Percentiles rank a stretch among this genome's conserved stretches.
Conservation (phyloP, 2,113 vertebrate species). For the Phocoena sinus region DNA sequence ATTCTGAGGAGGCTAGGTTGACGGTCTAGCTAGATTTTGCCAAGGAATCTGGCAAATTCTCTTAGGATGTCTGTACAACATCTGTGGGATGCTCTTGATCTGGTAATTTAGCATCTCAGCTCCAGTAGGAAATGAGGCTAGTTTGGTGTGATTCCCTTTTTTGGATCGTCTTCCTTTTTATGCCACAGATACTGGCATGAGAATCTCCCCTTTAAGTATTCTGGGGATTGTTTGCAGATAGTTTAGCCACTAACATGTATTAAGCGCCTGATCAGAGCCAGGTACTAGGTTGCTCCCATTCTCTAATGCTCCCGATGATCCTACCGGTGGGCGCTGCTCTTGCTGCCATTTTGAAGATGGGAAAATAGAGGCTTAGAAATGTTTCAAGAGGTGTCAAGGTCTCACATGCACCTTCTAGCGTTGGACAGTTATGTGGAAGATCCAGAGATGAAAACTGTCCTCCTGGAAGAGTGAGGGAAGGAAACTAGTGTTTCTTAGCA, state of each 20-base stretch:
- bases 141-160: background rate
- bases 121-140: background rate
- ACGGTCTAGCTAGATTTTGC: background rate
- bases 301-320: background rate
- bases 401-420: background rate
- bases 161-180: background rate
- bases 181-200: background rate
- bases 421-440: background rate
- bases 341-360: conserved; percentile 7
- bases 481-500: background rate
- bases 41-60: background rate
- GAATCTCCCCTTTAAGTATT: background rate
- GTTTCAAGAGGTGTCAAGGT: background rate
- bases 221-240: background rate
- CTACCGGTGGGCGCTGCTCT: background rate
- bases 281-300: background rate
- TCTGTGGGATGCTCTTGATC: background rate
- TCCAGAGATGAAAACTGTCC: background rate
- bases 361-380: background rate
- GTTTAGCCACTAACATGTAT: background rate
- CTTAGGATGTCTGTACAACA: background rate
- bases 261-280: background rate
- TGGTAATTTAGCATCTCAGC: background rate
- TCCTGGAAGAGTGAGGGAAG: background rate
- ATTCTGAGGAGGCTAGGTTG: background rate